phyloP scores from a whole-genome alignment of 2,113 vertebrate species.

The Passer montanus region DNA sequence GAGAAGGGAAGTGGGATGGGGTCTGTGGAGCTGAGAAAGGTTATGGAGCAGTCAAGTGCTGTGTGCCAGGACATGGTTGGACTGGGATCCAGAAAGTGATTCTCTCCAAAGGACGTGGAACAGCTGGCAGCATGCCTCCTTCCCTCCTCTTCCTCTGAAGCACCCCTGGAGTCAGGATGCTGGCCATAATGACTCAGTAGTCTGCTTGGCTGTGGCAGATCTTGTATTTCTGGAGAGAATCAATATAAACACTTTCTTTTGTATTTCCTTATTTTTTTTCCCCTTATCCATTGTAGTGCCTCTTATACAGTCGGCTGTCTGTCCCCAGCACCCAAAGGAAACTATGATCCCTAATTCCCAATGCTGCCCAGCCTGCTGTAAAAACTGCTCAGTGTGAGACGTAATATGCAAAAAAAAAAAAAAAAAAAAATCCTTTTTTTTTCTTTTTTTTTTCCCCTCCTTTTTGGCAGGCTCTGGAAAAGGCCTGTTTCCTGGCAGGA shows the following conservation, averaged over 20 bases:
- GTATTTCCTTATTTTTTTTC: neutral
- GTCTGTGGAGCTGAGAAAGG: neutral
- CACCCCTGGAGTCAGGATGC: constrained; percentile 50
- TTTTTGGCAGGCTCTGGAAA: constrained; percentile 75
- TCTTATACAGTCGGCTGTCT: constrained; percentile 20
- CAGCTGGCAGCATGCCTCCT: neutral
- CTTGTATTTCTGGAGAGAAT: constrained; percentile 21
- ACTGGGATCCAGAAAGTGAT: neutral
- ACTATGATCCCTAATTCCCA: constrained; percentile 16
- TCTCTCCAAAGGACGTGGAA: neutral
- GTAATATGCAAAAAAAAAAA: constrained; percentile 66
- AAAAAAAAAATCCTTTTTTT: neutral
- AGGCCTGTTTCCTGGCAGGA: constrained; percentile 79
- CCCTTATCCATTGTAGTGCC: neutral
- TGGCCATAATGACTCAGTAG: constrained; percentile 50
- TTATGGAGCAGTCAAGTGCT: neutral
- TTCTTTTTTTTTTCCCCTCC: fast-evolving
- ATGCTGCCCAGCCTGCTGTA: constrained; percentile 45
- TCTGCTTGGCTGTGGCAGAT: constrained; percentile 24
- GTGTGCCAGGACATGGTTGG: neutral
- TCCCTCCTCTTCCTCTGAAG: constrained; percentile 55
- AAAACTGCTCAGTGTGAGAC: constrained; percentile 51
- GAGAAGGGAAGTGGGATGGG: neutral
- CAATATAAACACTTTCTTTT: constrained; percentile 40
- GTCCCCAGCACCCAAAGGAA: constrained; percentile 36